These are phyloP conservation scores for Embiotoca jacksoni DNA, from an alignment of 2,113 vertebrate genomes.

Conservation along the genomic window DNA sequence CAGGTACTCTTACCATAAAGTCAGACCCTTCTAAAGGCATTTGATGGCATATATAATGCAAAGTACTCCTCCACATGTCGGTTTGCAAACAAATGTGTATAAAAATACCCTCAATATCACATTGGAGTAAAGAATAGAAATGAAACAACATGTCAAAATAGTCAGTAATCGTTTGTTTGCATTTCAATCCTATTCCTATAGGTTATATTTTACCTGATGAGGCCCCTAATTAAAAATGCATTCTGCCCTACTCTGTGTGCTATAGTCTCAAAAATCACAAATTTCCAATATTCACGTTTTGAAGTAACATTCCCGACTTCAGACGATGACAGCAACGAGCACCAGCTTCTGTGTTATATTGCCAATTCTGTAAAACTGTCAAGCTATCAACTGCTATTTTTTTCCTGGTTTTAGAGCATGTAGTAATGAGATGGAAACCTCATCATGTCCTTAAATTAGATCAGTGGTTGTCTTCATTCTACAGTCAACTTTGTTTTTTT, in stretches of 20 bases:
- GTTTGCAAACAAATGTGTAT: background rate
- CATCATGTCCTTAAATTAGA: constrained; percentile 52
- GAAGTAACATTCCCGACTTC: background rate
- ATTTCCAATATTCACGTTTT: constrained; percentile 7
- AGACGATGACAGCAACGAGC: background rate
- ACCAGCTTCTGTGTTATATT: background rate
- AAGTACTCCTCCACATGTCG: background rate
- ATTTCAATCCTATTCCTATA: background rate
- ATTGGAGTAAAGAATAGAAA: background rate
- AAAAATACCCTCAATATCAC: background rate
- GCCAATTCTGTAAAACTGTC: constrained; percentile 34
- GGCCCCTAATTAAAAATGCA: constrained; percentile 1
- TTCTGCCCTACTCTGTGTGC: background rate
- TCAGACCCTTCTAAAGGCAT: background rate
- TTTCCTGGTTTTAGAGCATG: constrained; percentile 4
- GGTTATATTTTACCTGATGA: background rate
- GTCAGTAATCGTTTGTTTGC: background rate
- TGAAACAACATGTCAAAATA: background rate
- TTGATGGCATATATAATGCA: background rate
- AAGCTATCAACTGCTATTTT: constrained; percentile 26
- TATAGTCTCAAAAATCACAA: background rate
- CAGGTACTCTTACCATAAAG: background rate
- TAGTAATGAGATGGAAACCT: constrained; percentile 31
- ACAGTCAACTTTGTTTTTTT: constrained; percentile 18
- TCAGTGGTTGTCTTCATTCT: constrained; percentile 27